Evolutionary conservation across 2,888 invertebrate species (phyloP), one percentile per base, ranked within the genome.

Genomic region (Autographa gamma): DNA sequence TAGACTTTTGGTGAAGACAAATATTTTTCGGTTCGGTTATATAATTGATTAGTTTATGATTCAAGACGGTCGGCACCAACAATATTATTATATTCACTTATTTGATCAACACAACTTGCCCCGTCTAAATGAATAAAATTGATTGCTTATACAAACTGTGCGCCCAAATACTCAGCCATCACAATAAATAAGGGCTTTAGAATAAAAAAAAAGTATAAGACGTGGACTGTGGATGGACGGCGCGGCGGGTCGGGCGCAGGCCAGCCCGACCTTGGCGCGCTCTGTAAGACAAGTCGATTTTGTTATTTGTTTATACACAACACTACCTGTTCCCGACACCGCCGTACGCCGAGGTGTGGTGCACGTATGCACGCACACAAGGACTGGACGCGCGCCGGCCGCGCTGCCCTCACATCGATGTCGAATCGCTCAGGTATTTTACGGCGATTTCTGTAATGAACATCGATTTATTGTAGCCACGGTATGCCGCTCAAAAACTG

Each of bases 111-210:
- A 87, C 89, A 93, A 92, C 92, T 90, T 90, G 94, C 89, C 92
- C 88, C 91, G 91, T 93, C 94, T 94, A 94, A 95, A 95, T 95
- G 94, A 95, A 95, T 95, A 94, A 95, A 95, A 95, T 95, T 95
- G 95, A 95, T 95, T 95, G 95, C 95, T 94, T 95, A 95, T 94
- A 95, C 95, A 95, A 95, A 95, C 95, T 92, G 94, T 93, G 93
- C 93, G 92, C 95, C 94, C 95, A 95, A 95, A 95, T 95, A 94
- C 94, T 93, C 93, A 88, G 87, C 92, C 93, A 93, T 93, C 93
- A 93, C 93, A 93, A 94, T 95, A 94, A 95, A 95, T 95, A 95
- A 95, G 92, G 91, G 93, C 91, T 92, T 93, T 92, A 88, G 90
- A 85, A 90, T 87, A 91, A 91, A 92, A 90, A 92, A 92, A 90